phyloP scores from a whole-genome alignment of 2,797 vertebrate species.

The Darevskia mixta region DNA sequence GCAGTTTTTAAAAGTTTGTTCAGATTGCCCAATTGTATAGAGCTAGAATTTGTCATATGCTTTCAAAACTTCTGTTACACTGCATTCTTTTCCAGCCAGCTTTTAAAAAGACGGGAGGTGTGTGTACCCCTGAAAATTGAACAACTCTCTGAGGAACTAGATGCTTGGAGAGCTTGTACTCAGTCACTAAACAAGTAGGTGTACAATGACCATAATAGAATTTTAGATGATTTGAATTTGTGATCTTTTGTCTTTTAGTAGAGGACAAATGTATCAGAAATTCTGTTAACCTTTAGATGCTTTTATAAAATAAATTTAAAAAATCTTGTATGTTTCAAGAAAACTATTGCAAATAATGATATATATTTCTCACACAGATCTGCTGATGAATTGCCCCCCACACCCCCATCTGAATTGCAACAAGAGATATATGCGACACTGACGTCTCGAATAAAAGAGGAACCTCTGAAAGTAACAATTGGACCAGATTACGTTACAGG shows the following conservation, averaged over 20 bases:
- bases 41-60: background rate
- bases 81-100: slow-evolving; percentile 85
- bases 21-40: background rate
- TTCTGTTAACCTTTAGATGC: background rate
- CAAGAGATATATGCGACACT: slow-evolving; percentile 81
- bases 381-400: slow-evolving; percentile 70
- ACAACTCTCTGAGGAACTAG: slow-evolving; percentile 90
- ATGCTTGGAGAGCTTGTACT: slow-evolving; percentile 90
- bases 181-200: slow-evolving; percentile 83
- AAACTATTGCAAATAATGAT: slow-evolving; percentile 4
- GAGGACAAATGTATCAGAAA: slow-evolving; percentile 18
- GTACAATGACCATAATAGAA: slow-evolving; percentile 2
- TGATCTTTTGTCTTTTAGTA: slow-evolving; percentile 12
- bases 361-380: slow-evolving; percentile 70
- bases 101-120: slow-evolving; percentile 93
- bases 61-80: slow-evolving; percentile 31
- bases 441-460: slow-evolving; percentile 81
- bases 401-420: slow-evolving; percentile 86
- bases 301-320: background rate
- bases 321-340: background rate
- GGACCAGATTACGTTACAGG: slow-evolving; percentile 93
- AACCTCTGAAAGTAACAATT: slow-evolving; percentile 79
- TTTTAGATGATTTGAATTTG: slow-evolving; percentile 22
- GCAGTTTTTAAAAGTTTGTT: background rate
- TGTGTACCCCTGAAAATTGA: slow-evolving; percentile 91